phyloP scores from a whole-genome alignment of 2,888 invertebrate genomes.

The Therioaphis trifolii region DNA sequence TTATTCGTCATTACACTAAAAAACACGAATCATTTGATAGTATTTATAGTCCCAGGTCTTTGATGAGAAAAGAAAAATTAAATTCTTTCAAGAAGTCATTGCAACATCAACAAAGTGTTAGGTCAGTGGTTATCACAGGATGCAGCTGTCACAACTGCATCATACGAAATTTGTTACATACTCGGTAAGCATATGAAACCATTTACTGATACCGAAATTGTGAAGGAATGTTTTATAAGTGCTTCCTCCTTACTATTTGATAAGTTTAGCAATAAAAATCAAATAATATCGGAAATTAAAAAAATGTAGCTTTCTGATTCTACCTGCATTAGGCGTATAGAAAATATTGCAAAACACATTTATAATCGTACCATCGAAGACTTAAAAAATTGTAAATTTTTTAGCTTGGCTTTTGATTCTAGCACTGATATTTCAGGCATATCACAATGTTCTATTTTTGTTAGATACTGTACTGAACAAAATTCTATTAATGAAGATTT shows the following conservation, averaged over 20 bases:
- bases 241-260: slow-evolving; percentile 25
- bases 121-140: slow-evolving; percentile 45
- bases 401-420: slow-evolving; percentile 32
- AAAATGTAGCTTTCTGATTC: slow-evolving; percentile 1
- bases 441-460: slow-evolving; percentile 25
- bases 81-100: slow-evolving; percentile 49
- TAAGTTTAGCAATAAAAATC: slow-evolving; percentile 41
- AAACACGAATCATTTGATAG: slow-evolving; percentile 37
- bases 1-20: slow-evolving; percentile 11
- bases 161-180: not conserved
- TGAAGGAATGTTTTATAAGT: slow-evolving; percentile 44
- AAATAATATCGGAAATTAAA: slow-evolving; percentile 40
- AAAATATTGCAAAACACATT: slow-evolving; percentile 40
- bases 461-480: slow-evolving; percentile 30
- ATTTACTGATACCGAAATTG: slow-evolving; percentile 36
- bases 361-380: slow-evolving; percentile 22
- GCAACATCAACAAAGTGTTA: slow-evolving; percentile 52
- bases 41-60: slow-evolving; percentile 30
- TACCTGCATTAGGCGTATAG: slow-evolving; percentile 36
- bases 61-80: slow-evolving; percentile 43
- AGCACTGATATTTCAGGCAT: slow-evolving; percentile 42
- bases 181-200: slow-evolving; percentile 39
- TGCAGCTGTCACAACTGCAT: slow-evolving; percentile 41
- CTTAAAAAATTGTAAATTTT: slow-evolving; percentile 22
- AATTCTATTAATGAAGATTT: slow-evolving; percentile 40